A percentile compares a stretch with the other conserved stretches of the same genome.
phyloP scores from a whole-genome alignment of 2,797 vertebrate genomes.

The Pseudochaenichthys georgianus region DNA sequence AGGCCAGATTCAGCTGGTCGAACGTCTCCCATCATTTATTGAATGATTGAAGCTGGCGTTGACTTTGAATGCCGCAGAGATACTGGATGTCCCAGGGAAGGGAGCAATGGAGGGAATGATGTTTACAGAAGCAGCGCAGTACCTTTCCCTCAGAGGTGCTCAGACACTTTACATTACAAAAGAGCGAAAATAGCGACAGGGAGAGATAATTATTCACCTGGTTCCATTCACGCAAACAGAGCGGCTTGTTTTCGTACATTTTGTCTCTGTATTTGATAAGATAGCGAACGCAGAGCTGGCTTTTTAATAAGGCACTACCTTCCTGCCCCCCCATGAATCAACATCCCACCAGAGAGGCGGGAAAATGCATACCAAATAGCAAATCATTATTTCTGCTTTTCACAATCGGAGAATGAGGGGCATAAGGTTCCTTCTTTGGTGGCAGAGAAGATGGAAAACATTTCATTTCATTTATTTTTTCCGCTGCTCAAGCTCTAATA shows the following conservation, averaged over 20 bases:
- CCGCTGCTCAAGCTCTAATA: conserved; percentile 38
- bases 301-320: conserved; percentile 77
- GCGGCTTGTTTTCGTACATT: conserved; percentile 74
- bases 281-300: conserved; percentile 64
- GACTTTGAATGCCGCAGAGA: conserved; percentile 59
- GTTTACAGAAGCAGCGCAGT: conserved; percentile 69
- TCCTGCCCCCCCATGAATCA: conserved; percentile 64
- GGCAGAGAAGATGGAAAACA: conserved; percentile 61
- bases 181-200: conserved; percentile 66
- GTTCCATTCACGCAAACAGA: conserved; percentile 71
- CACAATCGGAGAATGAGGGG: conserved; percentile 71
- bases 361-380: conserved; percentile 80
- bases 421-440: conserved; percentile 71
- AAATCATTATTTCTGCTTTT: conserved; percentile 84
- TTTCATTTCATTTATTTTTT: conserved; percentile 48
- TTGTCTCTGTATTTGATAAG: conserved; percentile 75
- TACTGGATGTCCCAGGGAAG: conserved; percentile 58
- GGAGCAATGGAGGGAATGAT: conserved; percentile 64
- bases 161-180: conserved; percentile 82
- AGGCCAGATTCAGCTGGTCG: conserved; percentile 55
- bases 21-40: conserved; percentile 39
- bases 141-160: conserved; percentile 71
- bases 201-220: conserved; percentile 83
- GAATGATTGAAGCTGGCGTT: conserved; percentile 60
- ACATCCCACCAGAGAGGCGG: conserved; percentile 58